Evolutionary conservation across 2,797 vertebrate species (phyloP).

Genomic region (Hyperoplus lanceolatus): DNA sequence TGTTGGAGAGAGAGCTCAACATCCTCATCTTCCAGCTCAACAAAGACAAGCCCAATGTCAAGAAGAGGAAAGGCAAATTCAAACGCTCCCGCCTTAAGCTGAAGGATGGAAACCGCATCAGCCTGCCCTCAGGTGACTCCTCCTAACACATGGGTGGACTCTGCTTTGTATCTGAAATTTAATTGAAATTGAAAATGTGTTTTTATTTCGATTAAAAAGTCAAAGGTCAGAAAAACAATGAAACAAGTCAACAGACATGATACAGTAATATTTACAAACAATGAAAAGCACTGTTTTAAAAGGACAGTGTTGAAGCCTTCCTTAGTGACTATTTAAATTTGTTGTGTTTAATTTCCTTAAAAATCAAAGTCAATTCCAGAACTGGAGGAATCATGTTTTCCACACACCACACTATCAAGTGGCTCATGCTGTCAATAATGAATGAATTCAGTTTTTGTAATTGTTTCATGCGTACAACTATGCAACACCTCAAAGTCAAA

Average conservation of each 20-base stretch:
- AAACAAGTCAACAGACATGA: too few species aligned
- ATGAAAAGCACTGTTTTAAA: background rate
- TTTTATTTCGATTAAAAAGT: too few species aligned
- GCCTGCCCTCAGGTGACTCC: conserved; percentile 94
- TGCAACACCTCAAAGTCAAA: background rate
- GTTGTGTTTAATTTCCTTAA: background rate
- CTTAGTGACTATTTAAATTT: background rate
- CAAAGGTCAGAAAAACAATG: too few species aligned
- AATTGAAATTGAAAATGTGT: too few species aligned
- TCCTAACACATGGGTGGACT: background rate
- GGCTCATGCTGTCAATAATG: background rate
- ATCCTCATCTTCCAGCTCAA: conserved; percentile 97
- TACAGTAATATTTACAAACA: too few species aligned
- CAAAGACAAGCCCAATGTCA: conserved; percentile 95
- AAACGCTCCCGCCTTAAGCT: conserved; percentile 93
- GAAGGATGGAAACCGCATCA: conserved; percentile 96
- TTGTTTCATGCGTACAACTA: background rate
- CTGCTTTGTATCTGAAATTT: too few species aligned
- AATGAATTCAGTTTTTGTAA: background rate
- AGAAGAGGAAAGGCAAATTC: conserved; percentile 96
- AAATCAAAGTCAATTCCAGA: background rate
- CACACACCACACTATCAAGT: background rate
- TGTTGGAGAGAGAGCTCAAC: conserved; percentile 94
- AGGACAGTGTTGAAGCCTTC: background rate
- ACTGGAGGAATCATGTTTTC: background rate